phyloP scores from a whole-genome alignment of 2,888 invertebrate genomes.

The Pseudococcus jackbeardsleyi region DNA sequence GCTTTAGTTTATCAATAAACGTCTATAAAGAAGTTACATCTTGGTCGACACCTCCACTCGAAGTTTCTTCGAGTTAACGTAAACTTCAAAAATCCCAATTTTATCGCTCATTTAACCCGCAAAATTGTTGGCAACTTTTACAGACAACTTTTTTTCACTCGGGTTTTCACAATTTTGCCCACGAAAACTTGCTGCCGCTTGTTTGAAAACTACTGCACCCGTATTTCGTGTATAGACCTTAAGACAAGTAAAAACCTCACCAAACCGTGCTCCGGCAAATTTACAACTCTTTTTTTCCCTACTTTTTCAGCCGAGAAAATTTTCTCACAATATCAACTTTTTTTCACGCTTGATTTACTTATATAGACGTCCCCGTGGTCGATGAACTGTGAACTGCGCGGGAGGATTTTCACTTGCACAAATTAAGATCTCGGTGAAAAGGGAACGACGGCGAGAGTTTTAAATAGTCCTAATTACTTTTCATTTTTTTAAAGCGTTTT shows the following conservation, averaged over 20 bases:
- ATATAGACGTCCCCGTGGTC: slow-evolving; percentile 42
- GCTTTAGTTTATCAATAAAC: slow-evolving; percentile 52
- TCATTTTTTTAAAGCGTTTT: background rate
- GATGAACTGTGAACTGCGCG: slow-evolving; percentile 42
- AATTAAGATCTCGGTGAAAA: slow-evolving; percentile 26
- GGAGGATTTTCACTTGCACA: background rate
- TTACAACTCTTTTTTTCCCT: background rate
- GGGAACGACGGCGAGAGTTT: slow-evolving; percentile 26
- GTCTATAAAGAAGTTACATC: slow-evolving; percentile 31
- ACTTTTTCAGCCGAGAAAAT: slow-evolving; percentile 23
- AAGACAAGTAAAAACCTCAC: background rate
- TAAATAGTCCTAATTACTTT: slow-evolving; percentile 39
- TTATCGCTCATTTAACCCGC: slow-evolving; percentile 50
- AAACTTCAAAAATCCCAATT: slow-evolving; percentile 39
- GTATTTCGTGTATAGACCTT: background rate
- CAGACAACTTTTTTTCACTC: slow-evolving; percentile 29
- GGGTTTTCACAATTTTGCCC: background rate
- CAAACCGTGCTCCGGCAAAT: slow-evolving; percentile 26
- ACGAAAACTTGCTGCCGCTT: background rate
- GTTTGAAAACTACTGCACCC: background rate
- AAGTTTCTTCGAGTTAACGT: background rate
- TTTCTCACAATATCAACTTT: slow-evolving; percentile 49
- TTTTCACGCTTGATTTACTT: slow-evolving; percentile 22
- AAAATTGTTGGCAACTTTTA: slow-evolving; percentile 39
- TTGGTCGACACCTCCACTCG: background rate